Percentiles rank a stretch among this genome's conserved stretches.
These are phyloP conservation scores for Steinernema carpocapsae DNA, from an alignment of 2,888 invertebrate species.

Conservation along the genomic window DNA sequence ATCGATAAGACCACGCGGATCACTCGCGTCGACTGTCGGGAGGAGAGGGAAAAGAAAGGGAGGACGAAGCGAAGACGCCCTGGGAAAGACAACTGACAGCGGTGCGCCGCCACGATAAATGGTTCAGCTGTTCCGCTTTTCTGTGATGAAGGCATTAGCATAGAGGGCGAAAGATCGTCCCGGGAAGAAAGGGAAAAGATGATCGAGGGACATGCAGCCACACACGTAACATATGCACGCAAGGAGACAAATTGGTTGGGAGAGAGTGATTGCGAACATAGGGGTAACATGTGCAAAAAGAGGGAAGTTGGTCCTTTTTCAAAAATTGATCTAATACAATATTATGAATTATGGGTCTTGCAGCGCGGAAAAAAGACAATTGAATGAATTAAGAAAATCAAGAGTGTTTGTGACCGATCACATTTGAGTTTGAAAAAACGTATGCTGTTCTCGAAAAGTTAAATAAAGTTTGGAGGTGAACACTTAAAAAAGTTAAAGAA, in stretches of 20 bases:
- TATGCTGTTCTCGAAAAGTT: no score
- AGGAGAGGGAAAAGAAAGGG: background rate
- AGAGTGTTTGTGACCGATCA: no score
- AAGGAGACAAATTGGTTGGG: conserved; percentile 21
- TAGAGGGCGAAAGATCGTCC: background rate
- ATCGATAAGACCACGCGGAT: background rate
- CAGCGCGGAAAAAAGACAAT: no score
- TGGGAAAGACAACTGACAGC: conserved; percentile 15
- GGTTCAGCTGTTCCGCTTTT: conserved; percentile 27
- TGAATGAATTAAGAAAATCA: no score
- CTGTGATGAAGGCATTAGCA: background rate
- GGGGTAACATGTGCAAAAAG: conserved; percentile 9
- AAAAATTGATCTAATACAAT: no score
- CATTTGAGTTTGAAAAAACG: no score
- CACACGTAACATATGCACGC: conserved; percentile 1
- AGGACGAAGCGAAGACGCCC: no score
- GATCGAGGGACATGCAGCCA: no score
- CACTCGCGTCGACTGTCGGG: background rate
- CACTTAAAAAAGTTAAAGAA: no score
- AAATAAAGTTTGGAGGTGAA: no score
- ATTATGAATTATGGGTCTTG: no score
- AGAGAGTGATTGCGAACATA: background rate
- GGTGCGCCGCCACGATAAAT: background rate
- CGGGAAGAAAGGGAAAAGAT: background rate
- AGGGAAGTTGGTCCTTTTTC: no score